Percentiles rank a stretch among this genome's conserved stretches.
Evolutionary conservation across 1,140 invertebrate species (phyloP).

Genomic region (Ceratina calcarata): DNA sequence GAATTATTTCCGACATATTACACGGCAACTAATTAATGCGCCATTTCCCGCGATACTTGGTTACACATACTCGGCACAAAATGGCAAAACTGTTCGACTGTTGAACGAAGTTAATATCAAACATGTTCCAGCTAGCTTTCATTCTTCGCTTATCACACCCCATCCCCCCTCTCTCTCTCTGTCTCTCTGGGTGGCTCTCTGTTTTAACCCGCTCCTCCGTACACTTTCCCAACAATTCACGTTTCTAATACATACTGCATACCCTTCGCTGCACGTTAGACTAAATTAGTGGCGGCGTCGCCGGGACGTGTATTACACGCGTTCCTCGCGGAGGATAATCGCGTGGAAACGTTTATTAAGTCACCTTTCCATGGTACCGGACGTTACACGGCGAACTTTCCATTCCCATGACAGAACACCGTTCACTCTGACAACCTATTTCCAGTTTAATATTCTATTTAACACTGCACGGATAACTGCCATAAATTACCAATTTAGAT

Average conservation of each 20-base stretch:
- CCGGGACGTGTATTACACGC: slow-evolving; percentile 16
- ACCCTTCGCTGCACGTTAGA: not conserved
- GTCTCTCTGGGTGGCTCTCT: too few relatives aligned
- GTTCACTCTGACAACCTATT: not conserved
- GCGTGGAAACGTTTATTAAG: slow-evolving; percentile 30
- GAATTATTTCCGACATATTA: slow-evolving; percentile 31
- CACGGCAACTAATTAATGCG: slow-evolving; percentile 41
- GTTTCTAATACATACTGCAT: slow-evolving; percentile 40
- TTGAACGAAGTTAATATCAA: slow-evolving; percentile 54
- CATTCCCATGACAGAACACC: not conserved
- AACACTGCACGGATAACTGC: not conserved
- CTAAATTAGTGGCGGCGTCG: slow-evolving; percentile 38
- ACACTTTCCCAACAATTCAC: slow-evolving; percentile 46
- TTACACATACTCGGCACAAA: slow-evolving; percentile 21
- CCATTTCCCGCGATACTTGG: slow-evolving; percentile 42
- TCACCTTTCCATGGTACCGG: not conserved
- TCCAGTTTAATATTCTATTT: not conserved
- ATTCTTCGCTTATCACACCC: not conserved
- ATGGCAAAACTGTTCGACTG: slow-evolving; percentile 49
- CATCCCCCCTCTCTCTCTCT: not conserved
- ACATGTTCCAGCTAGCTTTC: slow-evolving; percentile 35
- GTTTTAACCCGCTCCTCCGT: not conserved
- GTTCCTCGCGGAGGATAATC: slow-evolving; percentile 26
- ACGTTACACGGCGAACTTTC: not conserved
- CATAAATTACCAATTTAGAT: too few relatives aligned